Evolutionary conservation across 1,140 invertebrate species (phyloP), one percentile per base, ranked within the genome.

Genomic region (Eriosoma lanigerum): DNA sequence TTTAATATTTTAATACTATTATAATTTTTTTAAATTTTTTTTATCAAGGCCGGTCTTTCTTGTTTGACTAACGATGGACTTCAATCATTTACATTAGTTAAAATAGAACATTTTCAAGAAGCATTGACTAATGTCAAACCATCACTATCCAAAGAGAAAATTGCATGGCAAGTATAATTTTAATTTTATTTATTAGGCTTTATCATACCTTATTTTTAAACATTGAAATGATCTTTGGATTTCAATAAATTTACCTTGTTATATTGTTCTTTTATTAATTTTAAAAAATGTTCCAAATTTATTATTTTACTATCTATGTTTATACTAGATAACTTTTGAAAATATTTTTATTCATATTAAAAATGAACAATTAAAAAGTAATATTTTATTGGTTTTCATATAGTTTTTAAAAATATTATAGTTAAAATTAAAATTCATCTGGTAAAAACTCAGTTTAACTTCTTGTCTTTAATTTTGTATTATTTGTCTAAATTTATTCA

Each of bases 41-140:
- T 52, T 19, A 54, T 60, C 32, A n/a, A 88, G 85, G 92, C 93
- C 21, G 93, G 90, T 21, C 85, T 93, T 44, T 84, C 86, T 81
- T 91, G 92, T 13, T 84, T 93, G 66, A 88, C 89, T 76, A 87
- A 87, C 70, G 88, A 89, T 58, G 86, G 90, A 81, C 86, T 90
- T 46, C 81, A 38, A 15, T 26, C 87, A 64, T 85, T 84, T 12
- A 80, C 84, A 8, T 68, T 82, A 26, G 87, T 92, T 3, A 83
- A 83, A 32, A 68, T 82, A 52, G 82, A 85, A 80, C 88, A 92
- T 85, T 92, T 92, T 85, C 62, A 86, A 6, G 78, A 84, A 52
- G 89, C 90, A 3, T 82, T 92, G 5, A 72, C 82, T 46, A 82
- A 84, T 15, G 86, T 90, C 3, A 86, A 85, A 82, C 90, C 91